Evolutionary conservation across 2,113 vertebrate genomes (phyloP).

Genomic region (Ondatra zibethicus): DNA sequence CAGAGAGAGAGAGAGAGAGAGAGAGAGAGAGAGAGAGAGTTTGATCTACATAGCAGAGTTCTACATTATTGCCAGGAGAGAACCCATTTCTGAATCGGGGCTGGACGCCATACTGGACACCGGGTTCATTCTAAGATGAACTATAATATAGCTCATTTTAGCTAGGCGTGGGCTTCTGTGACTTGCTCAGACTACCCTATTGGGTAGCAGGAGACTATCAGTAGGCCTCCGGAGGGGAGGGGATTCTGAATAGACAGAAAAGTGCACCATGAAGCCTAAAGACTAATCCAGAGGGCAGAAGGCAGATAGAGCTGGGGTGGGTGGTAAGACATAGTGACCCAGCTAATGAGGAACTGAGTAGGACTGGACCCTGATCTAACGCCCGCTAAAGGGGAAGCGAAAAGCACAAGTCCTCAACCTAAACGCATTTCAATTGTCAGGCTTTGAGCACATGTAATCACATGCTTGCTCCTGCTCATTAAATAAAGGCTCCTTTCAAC

Average conservation of each 20-base stretch:
- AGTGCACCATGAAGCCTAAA: not conserved
- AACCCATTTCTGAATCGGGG: conserved; percentile 18
- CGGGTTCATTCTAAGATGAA: not conserved
- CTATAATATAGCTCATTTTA: not conserved
- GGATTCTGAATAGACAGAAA: not conserved
- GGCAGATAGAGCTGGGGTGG: accelerated
- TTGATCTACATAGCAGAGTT: not conserved
- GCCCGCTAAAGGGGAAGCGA: not conserved
- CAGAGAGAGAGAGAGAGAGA: no score
- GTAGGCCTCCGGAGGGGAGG: not conserved
- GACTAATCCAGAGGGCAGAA: not conserved
- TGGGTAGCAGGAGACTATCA: not conserved
- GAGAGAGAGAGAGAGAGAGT: not conserved
- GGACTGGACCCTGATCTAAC: not conserved
- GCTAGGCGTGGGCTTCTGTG: not conserved
- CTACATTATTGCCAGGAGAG: conserved; percentile 4
- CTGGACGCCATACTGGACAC: not conserved
- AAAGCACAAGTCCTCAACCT: not conserved
- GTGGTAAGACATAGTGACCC: not conserved
- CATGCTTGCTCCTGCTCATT: conserved; percentile 16
- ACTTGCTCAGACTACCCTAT: not conserved
- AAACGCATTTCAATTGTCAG: conserved; percentile 17
- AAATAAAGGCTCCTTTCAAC: conserved; percentile 60
- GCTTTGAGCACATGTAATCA: not conserved
- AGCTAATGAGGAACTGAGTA: not conserved